Conservation (phyloP, 1,140 invertebrate genomes). For the Thereuonema tuberculata region DNA sequence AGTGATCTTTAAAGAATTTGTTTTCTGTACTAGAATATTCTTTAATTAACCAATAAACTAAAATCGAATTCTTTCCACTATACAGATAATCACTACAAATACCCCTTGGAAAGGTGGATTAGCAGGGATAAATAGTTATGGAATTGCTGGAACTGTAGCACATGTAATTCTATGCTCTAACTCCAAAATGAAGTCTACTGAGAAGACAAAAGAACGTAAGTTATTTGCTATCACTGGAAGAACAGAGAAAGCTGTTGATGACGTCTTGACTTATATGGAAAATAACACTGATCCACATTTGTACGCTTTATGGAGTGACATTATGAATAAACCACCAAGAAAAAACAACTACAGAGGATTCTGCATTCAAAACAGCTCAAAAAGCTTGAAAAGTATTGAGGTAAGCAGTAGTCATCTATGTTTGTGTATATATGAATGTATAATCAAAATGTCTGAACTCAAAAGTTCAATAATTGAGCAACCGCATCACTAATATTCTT, state of each 20-base stretch:
- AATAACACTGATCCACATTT: not conserved
- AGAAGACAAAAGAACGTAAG: conserved; percentile 28
- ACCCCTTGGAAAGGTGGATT: conserved; percentile 72
- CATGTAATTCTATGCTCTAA: conserved; percentile 73
- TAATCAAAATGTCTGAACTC: too few species aligned
- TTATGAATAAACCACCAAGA: not conserved
- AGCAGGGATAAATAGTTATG: conserved; percentile 85
- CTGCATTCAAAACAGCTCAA: not conserved
- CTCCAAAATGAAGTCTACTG: conserved; percentile 43
- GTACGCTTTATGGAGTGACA: not conserved
- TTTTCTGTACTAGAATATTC: too few species aligned
- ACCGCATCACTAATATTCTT: too few species aligned
- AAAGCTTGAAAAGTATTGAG: too few species aligned
- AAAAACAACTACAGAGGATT: not conserved
- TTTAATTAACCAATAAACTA: too few species aligned
- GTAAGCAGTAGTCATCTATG: too few species aligned
- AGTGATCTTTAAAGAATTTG: too few species aligned
- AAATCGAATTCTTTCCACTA: too few species aligned
- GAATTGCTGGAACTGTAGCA: conserved; percentile 93
- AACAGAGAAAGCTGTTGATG: conserved; percentile 60
- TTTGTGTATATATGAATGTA: too few species aligned
- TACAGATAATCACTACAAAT: conserved; percentile 58
- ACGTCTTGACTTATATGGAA: conserved; percentile 41
- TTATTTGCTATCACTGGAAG: conserved; percentile 69
- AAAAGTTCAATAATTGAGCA: too few species aligned